Conservation (phyloP, 92 coral and sea anemone species). For the Hydrozoanthus gracilis region DNA sequence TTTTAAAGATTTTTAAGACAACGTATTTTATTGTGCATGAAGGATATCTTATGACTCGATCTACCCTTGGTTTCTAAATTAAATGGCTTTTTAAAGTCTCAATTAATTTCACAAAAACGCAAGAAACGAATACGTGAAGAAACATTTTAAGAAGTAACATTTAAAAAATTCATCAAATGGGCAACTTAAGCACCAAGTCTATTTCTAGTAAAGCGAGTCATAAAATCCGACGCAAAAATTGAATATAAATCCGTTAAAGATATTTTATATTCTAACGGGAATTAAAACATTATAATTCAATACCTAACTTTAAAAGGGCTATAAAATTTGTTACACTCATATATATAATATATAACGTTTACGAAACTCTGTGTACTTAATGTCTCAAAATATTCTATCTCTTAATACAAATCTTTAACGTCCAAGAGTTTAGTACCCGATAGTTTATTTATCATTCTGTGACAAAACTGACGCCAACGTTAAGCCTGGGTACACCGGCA, state of each 20-base stretch:
- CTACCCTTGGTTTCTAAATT: not conserved
- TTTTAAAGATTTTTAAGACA: not conserved
- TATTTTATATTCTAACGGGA: constrained; percentile 2
- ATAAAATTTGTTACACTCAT: constrained; percentile 38
- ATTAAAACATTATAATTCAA: constrained; percentile 26
- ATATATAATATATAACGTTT: not conserved
- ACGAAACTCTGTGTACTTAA: not conserved
- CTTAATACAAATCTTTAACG: not conserved
- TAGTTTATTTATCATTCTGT: not conserved
- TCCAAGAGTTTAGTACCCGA: not conserved
- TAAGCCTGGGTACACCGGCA: constrained; percentile 29
- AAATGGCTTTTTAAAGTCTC: not conserved
- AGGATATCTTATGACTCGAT: not conserved
- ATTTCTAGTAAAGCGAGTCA: not conserved
- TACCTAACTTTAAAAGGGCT: constrained; percentile 23
- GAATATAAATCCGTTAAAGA: not conserved
- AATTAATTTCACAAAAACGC: not conserved
- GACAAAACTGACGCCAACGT: not conserved
- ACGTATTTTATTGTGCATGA: not conserved
- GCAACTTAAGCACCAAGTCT: not conserved
- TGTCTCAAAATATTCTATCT: constrained; percentile 12
- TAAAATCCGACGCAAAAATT: not conserved
- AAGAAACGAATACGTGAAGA: not conserved
- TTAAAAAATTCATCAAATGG: not conserved
- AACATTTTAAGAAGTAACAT: not conserved